Evolutionary conservation across 2,888 invertebrate species (phyloP).

Genomic region (Heliconius aoede): DNA sequence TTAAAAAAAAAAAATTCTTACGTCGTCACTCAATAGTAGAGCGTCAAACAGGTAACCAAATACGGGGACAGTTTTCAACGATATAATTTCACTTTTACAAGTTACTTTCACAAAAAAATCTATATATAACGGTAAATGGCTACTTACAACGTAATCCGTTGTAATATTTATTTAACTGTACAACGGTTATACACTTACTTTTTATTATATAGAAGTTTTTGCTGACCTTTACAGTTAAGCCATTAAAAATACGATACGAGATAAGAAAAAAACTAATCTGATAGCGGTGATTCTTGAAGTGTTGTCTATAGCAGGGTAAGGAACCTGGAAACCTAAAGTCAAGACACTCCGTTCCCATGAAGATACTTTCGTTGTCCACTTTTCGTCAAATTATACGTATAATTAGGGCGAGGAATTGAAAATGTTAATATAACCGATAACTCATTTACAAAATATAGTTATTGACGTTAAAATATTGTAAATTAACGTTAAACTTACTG

Average conservation of each 20-base stretch:
- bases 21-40: background rate
- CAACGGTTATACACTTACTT: conserved; percentile 1
- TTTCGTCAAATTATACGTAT: background rate
- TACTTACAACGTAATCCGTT: conserved; percentile 18
- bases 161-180: conserved; percentile 12
- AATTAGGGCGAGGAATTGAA: too few relatives aligned
- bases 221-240: background rate
- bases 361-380: too few relatives aligned
- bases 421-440: too few relatives aligned
- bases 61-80: conserved; percentile 18
- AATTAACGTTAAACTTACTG: conserved; percentile 5
- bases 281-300: background rate
- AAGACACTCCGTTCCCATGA: too few relatives aligned
- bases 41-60: background rate
- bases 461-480: background rate
- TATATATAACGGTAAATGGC: background rate
- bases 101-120: conserved; percentile 14
- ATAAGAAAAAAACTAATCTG: background rate
- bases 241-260: background rate
- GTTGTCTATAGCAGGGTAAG: background rate
- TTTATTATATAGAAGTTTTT: conserved; percentile 14
- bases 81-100: conserved; percentile 21
- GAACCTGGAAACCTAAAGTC: background rate
- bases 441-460: background rate
- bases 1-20: background rate